phyloP scores from a whole-genome alignment of 2,888 invertebrate genomes.

The Cataglyphis livida region DNA sequence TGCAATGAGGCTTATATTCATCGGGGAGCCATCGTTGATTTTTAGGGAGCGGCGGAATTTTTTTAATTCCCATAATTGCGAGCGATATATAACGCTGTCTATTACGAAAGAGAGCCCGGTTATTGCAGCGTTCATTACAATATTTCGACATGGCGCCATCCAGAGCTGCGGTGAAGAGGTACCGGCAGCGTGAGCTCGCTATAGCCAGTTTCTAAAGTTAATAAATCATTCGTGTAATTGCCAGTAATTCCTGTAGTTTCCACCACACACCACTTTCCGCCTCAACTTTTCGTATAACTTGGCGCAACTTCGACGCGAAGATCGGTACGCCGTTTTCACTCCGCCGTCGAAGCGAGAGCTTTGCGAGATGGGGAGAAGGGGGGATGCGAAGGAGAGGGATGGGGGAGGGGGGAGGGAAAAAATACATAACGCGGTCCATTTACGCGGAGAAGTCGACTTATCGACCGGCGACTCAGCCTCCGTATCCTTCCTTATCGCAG shows the following conservation, averaged over 20 bases:
- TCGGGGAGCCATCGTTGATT: slow-evolving; percentile 43
- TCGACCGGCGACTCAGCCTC: slow-evolving; percentile 39
- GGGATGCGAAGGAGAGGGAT: slow-evolving; percentile 8
- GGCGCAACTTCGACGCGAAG: slow-evolving; percentile 64
- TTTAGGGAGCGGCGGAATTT: slow-evolving; percentile 47
- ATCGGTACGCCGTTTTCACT: slow-evolving; percentile 59
- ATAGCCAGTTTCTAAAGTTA: slow-evolving; percentile 71
- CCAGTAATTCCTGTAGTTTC: slow-evolving; percentile 72
- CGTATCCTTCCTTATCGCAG: slow-evolving; percentile 55
- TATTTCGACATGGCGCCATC: slow-evolving; percentile 57
- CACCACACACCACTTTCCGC: slow-evolving; percentile 59
- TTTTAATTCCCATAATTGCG: slow-evolving; percentile 59
- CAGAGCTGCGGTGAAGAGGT: slow-evolving; percentile 38
- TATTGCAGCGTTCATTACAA: slow-evolving; percentile 55
- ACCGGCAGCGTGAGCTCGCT: slow-evolving; percentile 50
- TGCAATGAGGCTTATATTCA: slow-evolving; percentile 29
- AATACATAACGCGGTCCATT: slow-evolving; percentile 46
- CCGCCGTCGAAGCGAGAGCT: slow-evolving; percentile 54
- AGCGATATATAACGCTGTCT: slow-evolving; percentile 31
- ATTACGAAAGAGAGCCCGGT: slow-evolving; percentile 28
- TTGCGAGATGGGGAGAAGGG: slow-evolving; percentile 57
- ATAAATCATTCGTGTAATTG: slow-evolving; percentile 74
- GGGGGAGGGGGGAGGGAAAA: neutral
- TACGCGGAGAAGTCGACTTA: slow-evolving; percentile 44
- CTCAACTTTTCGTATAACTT: slow-evolving; percentile 74